Evolutionary conservation across 2,888 invertebrate species (phyloP), one percentile per base, ranked within the genome.

Genomic region (Zygothrica quintamaculata): DNA sequence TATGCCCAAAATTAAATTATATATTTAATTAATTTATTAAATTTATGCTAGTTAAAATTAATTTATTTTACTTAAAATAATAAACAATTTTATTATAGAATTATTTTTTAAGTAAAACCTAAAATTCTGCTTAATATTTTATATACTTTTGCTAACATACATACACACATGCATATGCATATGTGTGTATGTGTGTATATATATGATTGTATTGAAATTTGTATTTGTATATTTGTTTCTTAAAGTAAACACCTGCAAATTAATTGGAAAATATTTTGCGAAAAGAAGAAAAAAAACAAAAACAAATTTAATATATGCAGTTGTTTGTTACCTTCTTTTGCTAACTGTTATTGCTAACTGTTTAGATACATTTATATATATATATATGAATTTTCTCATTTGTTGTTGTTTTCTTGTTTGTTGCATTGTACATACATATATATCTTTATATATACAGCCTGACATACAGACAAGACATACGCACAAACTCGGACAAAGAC

Each of bases 301-400:
- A 13, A 43, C 4, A 26, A 26, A 26, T 26, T 26, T 39, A 52
- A 48, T 56, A 55, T 25, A 46, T 69, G 57, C 68, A 50, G 70
- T 69, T 69, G 29, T 36, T 64, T 31, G 46, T 65, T 47, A 60
- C 42, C 56, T 65, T 60, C n/a, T 65, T 60, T 62, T 58, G 56
- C 62, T 62, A 64, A 62, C 58, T 65, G 77, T 77, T 80, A 46
- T 74, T 53, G 62, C 52, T 69, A 44, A 37, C 42, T 80, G 37
- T 55, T 50, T 59, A 61, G 31, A 47, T 60, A 52, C 61, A 48
- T 64, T 53, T 64, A 48, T 48, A 39, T 33, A 43, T 47, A 46
- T 74, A 60, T n/a, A n/a, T n/a, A n/a, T n/a, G n/a, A n/a, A n/a
- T n/a, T n/a, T n/a, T n/a, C n/a, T n/a, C n/a, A 39, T 68, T 64